These are phyloP conservation scores for Amphiprion clarkii DNA, from an alignment of 2,797 vertebrate genomes.

Conservation along the genomic window DNA sequence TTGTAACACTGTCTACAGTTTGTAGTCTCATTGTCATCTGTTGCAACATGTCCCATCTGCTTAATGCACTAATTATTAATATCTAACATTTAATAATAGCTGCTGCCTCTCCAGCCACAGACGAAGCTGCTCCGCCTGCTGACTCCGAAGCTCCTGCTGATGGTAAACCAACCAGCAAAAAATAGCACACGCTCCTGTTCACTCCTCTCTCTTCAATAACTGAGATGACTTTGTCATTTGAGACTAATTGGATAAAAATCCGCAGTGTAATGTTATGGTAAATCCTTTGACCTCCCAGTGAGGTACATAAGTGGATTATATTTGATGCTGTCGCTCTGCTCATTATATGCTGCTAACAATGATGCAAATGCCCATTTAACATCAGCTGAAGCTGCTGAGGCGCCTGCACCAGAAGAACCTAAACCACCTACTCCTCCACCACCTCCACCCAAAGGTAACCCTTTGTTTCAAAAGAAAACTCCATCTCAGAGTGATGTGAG, in stretches of 20 bases:
- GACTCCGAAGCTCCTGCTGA: conserved; percentile 66
- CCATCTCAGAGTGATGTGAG: not conserved
- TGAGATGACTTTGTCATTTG: conserved; percentile 3
- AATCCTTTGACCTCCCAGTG: conserved; percentile 1
- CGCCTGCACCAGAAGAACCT: conserved; percentile 79
- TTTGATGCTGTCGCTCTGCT: conserved; percentile 50
- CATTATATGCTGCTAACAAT: conserved; percentile 53
- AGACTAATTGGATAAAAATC: conserved; percentile 1
- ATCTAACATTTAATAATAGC: conserved; percentile 71
- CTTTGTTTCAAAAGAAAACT: not conserved
- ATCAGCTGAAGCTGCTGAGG: conserved; percentile 77
- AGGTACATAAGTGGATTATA: conserved; percentile 26
- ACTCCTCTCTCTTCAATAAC: conserved; percentile 20
- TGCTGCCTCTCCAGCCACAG: conserved; percentile 58
- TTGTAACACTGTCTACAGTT: conserved; percentile 1
- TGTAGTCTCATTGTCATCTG: conserved; percentile 16
- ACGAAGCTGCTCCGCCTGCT: conserved; percentile 64
- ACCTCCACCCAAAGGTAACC: conserved; percentile 85
- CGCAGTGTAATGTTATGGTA: not conserved
- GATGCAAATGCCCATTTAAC: conserved; percentile 74
- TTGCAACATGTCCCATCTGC: conserved; percentile 27
- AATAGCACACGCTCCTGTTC: conserved; percentile 22
- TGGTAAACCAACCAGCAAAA: conserved; percentile 61
- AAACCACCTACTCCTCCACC: conserved; percentile 83
- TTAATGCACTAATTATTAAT: conserved; percentile 52